Evolutionary conservation across 1,140 invertebrate genomes (phyloP).

Genomic region (Saccostrea cuccullata): DNA sequence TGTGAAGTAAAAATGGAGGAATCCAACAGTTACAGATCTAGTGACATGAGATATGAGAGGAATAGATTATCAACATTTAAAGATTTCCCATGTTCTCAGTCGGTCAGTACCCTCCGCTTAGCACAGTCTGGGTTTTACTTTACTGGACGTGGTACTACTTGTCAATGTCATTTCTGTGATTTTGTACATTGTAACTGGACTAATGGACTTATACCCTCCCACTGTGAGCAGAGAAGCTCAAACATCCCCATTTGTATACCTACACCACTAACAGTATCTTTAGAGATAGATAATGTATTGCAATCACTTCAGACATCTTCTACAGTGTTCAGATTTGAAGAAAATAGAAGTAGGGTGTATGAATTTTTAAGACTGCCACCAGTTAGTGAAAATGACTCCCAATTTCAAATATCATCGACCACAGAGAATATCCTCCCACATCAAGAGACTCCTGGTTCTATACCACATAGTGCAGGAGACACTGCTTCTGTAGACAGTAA

Average conservation of each 20-base stretch:
- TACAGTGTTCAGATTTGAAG: not conserved
- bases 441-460: not conserved
- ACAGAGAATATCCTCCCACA: not conserved
- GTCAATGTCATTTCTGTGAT: not conserved
- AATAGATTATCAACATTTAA: not conserved
- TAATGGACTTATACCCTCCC: not conserved
- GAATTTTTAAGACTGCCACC: not conserved
- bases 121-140: not conserved
- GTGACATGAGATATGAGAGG: not conserved
- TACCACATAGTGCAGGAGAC: not conserved
- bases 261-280: not conserved
- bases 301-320: not conserved
- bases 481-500: not conserved
- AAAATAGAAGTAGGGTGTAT: not conserved
- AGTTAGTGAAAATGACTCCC: not conserved
- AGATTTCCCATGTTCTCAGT: not conserved
- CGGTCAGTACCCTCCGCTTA: not conserved
- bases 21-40: not conserved
- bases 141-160: not conserved
- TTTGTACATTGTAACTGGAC: not conserved
- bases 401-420: not conserved
- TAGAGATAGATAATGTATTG: not conserved
- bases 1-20: not conserved
- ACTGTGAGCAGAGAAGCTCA: not conserved
- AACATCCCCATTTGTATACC: not conserved